Base-by-base conservation (phyloP, 2,797 vertebrate species). In the Argentina silus region DNA sequence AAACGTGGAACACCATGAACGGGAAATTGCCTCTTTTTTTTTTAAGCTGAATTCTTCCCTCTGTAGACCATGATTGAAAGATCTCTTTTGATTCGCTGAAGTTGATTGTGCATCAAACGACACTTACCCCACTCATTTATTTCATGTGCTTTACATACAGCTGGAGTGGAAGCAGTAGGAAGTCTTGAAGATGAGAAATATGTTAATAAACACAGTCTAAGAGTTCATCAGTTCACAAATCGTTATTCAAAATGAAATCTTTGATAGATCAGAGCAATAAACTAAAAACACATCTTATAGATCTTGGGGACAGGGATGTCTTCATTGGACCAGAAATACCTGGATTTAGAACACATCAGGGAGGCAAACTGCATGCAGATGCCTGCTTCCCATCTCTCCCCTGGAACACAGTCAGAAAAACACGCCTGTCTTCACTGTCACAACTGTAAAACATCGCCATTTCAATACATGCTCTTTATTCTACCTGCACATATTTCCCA, bases 101-200 rank as follows among this genome's bases (percentile, higher is more conserved):
- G 71, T 53, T 69, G 73, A 71, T 27, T n/a, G 67, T 6, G 48
- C 65, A 83, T 80, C 78, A 78, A 74, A 78, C 66, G 69, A 56
- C 70, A 5, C 9, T 72, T 73, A 68, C 78, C 43, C 27, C 3
- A 19, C 42, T 19, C 3, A 8, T 15, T 11, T 21, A 15, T 47
- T 15, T 21, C 7, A 15, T 50, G n/a, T 44, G 53, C 42, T 69
- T 66, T 9, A 75, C 62, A 72, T 69, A 9, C 14, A 69, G 51
- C 69, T 42, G 10, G 66, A 72, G 68, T 45, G 15, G 59, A 51
- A 77, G 78, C 3, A 36, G 23, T 45, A 21, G 47, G 9, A 59
- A 42, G 45, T 43, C 7, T 63, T 27, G 56, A 77, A 82, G 72
- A 77, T 5, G 67, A 79, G 19, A 61, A 61, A 11, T 72, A 80